A percentile compares a stretch with the other conserved stretches of the same genome.
Conservation (phyloP, 2,113 vertebrate species). For the Myrmophylax atrothorax region DNA sequence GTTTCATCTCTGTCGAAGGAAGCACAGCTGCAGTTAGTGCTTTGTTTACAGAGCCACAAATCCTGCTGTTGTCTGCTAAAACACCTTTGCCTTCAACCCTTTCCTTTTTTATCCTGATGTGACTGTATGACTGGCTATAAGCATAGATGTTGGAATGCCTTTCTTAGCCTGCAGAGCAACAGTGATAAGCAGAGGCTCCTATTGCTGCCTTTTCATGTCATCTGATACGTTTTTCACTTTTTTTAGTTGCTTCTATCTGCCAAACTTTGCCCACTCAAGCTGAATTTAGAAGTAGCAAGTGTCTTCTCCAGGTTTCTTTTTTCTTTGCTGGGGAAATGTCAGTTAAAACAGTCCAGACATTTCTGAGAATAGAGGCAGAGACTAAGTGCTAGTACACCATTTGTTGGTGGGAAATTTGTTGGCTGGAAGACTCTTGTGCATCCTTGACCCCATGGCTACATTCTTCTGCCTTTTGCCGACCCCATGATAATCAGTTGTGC, state of each 20-base stretch:
- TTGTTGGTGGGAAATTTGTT: not conserved
- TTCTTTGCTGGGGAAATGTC: not conserved
- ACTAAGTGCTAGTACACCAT: not conserved
- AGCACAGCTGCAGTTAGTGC: not conserved
- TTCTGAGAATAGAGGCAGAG: not conserved
- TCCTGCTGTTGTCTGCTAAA: not conserved
- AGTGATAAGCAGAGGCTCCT: not conserved
- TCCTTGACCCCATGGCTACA: not conserved
- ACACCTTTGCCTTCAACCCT: not conserved
- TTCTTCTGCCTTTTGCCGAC: not conserved
- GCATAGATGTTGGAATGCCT: not conserved
- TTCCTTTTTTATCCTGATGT: not conserved
- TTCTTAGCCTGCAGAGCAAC: not conserved
- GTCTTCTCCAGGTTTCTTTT: not conserved
- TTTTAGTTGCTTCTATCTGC: not conserved
- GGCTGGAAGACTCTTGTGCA: not conserved
- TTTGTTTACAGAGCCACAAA: not conserved
- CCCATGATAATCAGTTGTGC: not conserved
- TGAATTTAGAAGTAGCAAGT: conserved; percentile 12
- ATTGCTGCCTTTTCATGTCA: not conserved
- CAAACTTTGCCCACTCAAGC: not conserved
- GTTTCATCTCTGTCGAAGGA: not conserved
- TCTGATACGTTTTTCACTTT: not conserved
- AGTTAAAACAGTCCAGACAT: not conserved
- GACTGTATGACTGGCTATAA: not conserved